Conservation (phyloP, 2,888 invertebrate species). For the Gymnosoma rotundatum region DNA sequence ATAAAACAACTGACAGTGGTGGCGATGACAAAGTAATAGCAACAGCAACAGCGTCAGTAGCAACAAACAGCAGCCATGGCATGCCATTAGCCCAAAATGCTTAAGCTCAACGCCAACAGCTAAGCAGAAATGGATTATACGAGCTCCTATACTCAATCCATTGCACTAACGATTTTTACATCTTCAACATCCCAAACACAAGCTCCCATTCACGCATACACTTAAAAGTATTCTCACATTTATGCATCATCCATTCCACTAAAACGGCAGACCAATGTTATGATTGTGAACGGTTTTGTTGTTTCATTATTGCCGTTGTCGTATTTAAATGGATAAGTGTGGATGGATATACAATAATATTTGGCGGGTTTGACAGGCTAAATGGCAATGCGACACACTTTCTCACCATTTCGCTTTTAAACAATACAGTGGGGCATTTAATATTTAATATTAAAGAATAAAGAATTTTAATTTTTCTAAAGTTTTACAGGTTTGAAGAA, state of each 20-base stretch:
- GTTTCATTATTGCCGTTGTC: constrained; percentile 12
- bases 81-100: constrained; percentile 65
- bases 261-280: constrained; percentile 50
- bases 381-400: constrained; percentile 35
- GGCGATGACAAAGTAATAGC: constrained; percentile 8
- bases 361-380: constrained; percentile 43
- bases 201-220: not conserved
- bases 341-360: constrained; percentile 45
- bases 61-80: constrained; percentile 48
- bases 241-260: constrained; percentile 28
- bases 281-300: constrained; percentile 48
- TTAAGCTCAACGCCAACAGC: constrained; percentile 67
- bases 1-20: constrained; percentile 26
- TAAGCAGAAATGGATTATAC: constrained; percentile 70
- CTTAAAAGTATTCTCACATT: constrained; percentile 12
- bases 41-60: constrained; percentile 26
- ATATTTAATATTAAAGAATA: too few species aligned
- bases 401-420: not conserved
- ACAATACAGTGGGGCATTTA: not conserved
- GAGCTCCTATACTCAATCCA: constrained; percentile 70
- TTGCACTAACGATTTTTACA: constrained; percentile 17
- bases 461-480: too few species aligned
- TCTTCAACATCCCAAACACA: constrained; percentile 50
- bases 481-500: too few species aligned
- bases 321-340: constrained; percentile 65